Evolutionary conservation across 1,140 invertebrate species (phyloP).

Genomic region (Eufriesea mexicana): DNA sequence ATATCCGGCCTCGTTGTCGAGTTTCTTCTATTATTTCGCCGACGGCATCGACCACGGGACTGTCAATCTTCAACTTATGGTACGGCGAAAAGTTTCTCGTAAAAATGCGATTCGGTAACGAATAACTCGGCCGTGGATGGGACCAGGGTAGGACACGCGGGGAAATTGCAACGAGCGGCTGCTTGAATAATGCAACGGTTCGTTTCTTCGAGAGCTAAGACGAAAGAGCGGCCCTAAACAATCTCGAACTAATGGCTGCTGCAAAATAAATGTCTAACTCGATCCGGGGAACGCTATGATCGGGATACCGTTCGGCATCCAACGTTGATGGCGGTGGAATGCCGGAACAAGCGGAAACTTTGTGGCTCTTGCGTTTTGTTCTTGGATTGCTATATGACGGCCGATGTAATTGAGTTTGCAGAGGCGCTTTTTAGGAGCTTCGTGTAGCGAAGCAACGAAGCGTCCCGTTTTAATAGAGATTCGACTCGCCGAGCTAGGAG

Average conservation of each 20-base stretch:
- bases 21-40: not conserved
- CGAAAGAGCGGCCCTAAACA: conserved; percentile 26
- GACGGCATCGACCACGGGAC: too few relatives aligned
- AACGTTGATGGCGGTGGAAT: not conserved
- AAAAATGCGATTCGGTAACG: not conserved
- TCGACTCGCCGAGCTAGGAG: not conserved
- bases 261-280: conserved; percentile 26
- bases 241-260: conserved; percentile 31
- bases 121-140: not conserved
- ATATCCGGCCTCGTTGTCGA: too few relatives aligned
- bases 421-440: not conserved
- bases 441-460: not conserved
- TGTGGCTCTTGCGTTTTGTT: not conserved
- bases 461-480: conserved; percentile 11
- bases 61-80: not conserved
- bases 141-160: not conserved
- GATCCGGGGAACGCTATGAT: not conserved
- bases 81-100: not conserved
- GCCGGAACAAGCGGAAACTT: not conserved
- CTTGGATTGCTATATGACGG: conserved; percentile 2
- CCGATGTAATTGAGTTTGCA: not conserved
- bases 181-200: conserved; percentile 27
- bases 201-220: conserved; percentile 16
- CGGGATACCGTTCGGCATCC: not conserved
- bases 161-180: not conserved